These are phyloP conservation scores for Chloroceryle amazona DNA, from an alignment of 2,797 vertebrate genomes.

Conservation along the genomic window DNA sequence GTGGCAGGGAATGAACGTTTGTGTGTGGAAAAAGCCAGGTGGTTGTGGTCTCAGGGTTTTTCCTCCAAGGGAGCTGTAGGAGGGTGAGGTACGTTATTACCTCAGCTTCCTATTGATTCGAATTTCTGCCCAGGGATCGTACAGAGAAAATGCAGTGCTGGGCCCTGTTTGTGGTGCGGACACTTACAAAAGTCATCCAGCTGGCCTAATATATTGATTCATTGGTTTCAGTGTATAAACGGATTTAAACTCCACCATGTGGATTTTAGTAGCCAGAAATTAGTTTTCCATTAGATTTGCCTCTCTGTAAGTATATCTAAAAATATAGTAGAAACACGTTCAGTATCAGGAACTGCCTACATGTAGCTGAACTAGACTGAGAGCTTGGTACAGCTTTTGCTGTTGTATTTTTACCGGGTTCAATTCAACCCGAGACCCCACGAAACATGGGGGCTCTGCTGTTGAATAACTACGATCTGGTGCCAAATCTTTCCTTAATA, in stretches of 20 bases:
- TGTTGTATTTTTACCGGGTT: background rate
- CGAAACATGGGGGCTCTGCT: background rate
- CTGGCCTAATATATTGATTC: background rate
- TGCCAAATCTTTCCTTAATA: constrained; percentile 69
- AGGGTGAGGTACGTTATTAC: background rate
- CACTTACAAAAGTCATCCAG: background rate
- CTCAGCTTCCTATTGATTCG: background rate
- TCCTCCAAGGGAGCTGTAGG: background rate
- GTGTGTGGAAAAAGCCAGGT: rapidly evolving
- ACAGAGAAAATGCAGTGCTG: constrained; percentile 24
- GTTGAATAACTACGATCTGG: background rate
- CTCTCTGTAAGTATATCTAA: background rate
- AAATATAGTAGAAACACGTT: background rate
- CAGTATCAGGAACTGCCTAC: background rate
- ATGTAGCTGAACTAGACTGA: background rate
- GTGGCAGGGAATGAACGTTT: rapidly evolving
- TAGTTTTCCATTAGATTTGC: background rate
- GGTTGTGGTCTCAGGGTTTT: background rate
- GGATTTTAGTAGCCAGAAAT: constrained; percentile 28
- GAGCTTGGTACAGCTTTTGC: background rate
- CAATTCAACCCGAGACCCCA: background rate
- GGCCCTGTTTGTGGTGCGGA: background rate
- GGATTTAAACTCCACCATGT: background rate
- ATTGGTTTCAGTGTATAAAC: background rate
- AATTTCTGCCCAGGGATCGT: background rate